A percentile compares a stretch with the other conserved stretches of the same genome.
Conservation (phyloP, 2,797 vertebrate genomes). For the Octomys mimax region DNA sequence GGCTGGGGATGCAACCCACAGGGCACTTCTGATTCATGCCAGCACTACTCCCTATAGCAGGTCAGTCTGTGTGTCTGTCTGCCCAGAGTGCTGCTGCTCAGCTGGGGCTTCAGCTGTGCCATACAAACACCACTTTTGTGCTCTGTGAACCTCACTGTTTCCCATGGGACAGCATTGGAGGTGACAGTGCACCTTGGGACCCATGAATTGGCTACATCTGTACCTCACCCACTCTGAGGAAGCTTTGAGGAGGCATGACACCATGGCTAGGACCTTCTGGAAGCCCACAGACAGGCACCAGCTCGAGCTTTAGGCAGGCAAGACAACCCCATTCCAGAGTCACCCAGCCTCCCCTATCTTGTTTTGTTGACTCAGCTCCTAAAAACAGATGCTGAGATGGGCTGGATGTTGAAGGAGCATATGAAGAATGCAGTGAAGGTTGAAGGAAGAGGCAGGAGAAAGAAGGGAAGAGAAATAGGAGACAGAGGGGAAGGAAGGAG, state of each 20-base stretch:
- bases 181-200: rapidly evolving
- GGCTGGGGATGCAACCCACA: neutral
- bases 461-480: too few species aligned
- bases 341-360: rapidly evolving
- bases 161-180: rapidly evolving
- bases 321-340: neutral
- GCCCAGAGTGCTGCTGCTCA: neutral
- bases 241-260: neutral
- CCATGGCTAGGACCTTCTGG: rapidly evolving
- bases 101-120: neutral
- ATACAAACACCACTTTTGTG: neutral
- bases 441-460: neutral
- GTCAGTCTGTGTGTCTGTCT: neutral
- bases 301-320: neutral
- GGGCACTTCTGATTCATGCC: neutral
- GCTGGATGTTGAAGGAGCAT: too few species aligned
- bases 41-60: rapidly evolving
- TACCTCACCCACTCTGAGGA: neutral
- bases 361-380: neutral
- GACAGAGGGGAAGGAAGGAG: too few species aligned
- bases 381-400: neutral
- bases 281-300: neutral
- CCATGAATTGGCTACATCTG: too few species aligned
- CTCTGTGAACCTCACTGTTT: neutral
- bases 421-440: neutral